Percentiles rank a stretch among this genome's conserved stretches.
Conservation (phyloP, 2,113 vertebrate genomes). For the Trichomycterus rosablanca region DNA sequence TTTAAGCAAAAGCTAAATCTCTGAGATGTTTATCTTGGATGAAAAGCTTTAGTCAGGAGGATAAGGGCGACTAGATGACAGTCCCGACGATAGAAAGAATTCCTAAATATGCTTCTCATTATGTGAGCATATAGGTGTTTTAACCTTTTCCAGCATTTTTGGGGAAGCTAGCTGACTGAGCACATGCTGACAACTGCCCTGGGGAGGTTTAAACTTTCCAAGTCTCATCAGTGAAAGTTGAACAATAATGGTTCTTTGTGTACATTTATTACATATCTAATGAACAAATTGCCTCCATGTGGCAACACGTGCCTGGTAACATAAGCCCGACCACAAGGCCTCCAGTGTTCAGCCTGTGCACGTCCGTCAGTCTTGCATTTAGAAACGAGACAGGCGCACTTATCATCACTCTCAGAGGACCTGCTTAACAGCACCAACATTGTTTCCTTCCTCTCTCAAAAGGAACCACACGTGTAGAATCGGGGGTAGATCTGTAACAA, state of each 20-base stretch:
- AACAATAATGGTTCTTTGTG: slow-evolving; percentile 61
- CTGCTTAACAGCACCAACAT: slow-evolving; percentile 58
- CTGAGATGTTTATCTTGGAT: background rate
- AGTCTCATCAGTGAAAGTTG: slow-evolving; percentile 53
- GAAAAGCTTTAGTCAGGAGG: background rate
- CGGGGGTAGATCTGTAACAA: slow-evolving; percentile 21
- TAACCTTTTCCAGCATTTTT: slow-evolving; percentile 1
- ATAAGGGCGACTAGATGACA: slow-evolving; percentile 2
- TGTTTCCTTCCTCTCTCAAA: slow-evolving; percentile 40
- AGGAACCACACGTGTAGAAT: slow-evolving; percentile 23
- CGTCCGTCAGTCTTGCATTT: slow-evolving; percentile 61
- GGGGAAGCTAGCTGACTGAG: background rate
- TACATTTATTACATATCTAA: slow-evolving; percentile 72
- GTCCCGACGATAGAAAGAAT: background rate
- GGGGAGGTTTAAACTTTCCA: slow-evolving; percentile 17
- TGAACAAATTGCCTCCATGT: slow-evolving; percentile 77
- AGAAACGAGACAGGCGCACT: slow-evolving; percentile 65
- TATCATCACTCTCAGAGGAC: slow-evolving; percentile 67
- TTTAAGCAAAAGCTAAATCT: background rate
- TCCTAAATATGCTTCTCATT: background rate
- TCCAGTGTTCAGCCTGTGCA: slow-evolving; percentile 63
- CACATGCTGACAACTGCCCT: background rate
- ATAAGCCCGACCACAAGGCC: slow-evolving; percentile 60
- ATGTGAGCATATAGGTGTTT: background rate
- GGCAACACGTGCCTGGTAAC: slow-evolving; percentile 52